phyloP scores from a whole-genome alignment of 2,888 invertebrate genomes.

The Hydrotaea diabolus region DNA sequence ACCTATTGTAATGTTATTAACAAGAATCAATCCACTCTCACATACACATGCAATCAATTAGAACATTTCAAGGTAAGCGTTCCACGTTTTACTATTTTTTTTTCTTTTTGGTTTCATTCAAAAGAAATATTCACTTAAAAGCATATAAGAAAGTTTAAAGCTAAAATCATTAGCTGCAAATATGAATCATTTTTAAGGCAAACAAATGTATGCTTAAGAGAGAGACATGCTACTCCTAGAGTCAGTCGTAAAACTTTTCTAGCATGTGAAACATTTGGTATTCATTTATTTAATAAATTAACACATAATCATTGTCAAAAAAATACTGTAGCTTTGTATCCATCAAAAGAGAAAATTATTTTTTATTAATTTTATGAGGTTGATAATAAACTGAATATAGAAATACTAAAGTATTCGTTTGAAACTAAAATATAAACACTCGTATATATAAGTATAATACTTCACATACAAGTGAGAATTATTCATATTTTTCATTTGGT shows the following conservation, averaged over 20 bases:
- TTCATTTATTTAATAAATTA: conserved; percentile 57
- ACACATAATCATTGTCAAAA: conserved; percentile 36
- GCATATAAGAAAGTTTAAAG: neutral
- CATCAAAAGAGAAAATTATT: neutral
- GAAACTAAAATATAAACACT: neutral
- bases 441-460: too few relatives aligned
- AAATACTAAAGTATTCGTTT: neutral
- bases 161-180: neutral
- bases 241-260: too few relatives aligned
- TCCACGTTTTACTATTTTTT: too few relatives aligned
- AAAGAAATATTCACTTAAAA: neutral
- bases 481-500: neutral
- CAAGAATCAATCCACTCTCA: neutral
- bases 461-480: conserved; percentile 6
- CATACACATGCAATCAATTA: conserved; percentile 23
- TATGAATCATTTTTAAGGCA: neutral
- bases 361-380: neutral
- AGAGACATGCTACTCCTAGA: too few relatives aligned
- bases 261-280: conserved; percentile 36
- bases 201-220: neutral
- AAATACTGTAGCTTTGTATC: neutral
- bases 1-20: too few relatives aligned
- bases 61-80: conserved; percentile 8
- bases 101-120: neutral
- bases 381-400: neutral